phyloP scores from a whole-genome alignment of 92 coral and sea anemone species.

The Muricea muricata region DNA sequence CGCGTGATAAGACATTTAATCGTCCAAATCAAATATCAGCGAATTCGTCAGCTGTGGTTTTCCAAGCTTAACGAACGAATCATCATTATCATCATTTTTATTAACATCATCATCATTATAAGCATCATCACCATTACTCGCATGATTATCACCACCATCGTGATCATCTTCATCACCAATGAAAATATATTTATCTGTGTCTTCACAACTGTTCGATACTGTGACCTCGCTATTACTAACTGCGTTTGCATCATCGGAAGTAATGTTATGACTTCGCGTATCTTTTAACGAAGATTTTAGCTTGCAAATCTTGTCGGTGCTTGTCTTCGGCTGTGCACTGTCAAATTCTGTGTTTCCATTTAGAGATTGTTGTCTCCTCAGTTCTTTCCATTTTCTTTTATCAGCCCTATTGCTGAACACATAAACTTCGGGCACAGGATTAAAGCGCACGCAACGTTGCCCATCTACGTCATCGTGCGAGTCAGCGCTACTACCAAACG shows the following conservation, averaged over 20 bases:
- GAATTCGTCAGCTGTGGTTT: conserved; percentile 69
- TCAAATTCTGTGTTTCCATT: background rate
- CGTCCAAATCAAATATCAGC: conserved; percentile 94
- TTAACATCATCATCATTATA: background rate
- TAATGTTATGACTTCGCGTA: background rate
- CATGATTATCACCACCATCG: conserved; percentile 6
- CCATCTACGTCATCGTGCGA: conserved; percentile 26
- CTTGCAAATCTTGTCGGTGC: background rate
- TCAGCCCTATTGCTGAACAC: conserved; percentile 96
- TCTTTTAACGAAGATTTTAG: conserved; percentile 29
- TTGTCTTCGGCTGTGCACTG: background rate
- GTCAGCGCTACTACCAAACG: conserved; percentile 44
- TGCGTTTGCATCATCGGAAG: background rate
- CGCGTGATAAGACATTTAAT: no score
- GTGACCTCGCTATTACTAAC: background rate
- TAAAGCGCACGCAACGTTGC: conserved; percentile 86
- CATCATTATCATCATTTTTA: background rate
- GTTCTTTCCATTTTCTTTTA: conserved; percentile 83
- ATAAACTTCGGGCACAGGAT: conserved; percentile 87
- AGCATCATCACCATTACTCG: background rate
- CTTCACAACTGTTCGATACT: background rate
- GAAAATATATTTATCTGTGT: background rate
- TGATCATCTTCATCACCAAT: background rate
- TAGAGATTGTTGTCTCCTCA: conserved; percentile 56
- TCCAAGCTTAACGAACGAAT: conserved; percentile 43